phyloP scores from a whole-genome alignment of 2,113 vertebrate species.

The Phasianus colchicus region DNA sequence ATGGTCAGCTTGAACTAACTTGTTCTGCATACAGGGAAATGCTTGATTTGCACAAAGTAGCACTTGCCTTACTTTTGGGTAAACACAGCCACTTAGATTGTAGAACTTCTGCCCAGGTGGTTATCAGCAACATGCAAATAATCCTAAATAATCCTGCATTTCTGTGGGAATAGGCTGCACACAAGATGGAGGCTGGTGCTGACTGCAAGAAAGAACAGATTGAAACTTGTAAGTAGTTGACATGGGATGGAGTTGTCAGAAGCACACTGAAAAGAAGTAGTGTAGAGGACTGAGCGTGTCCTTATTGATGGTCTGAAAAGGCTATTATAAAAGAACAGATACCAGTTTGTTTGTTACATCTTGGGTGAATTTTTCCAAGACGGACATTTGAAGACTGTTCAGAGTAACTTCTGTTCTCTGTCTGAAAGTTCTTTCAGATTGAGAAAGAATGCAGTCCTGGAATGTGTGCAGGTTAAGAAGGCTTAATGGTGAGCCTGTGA shows the following conservation, averaged over 20 bases:
- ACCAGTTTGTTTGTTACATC: background rate
- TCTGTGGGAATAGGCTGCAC: background rate
- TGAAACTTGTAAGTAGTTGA: background rate
- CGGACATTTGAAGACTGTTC: background rate
- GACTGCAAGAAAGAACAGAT: background rate
- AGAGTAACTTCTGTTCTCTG: conserved; percentile 14
- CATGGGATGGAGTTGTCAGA: background rate
- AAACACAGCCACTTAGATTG: no score
- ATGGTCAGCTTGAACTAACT: background rate
- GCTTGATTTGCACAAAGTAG: background rate
- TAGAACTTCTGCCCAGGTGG: background rate
- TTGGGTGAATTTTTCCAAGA: background rate
- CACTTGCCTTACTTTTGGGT: background rate
- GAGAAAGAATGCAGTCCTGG: background rate
- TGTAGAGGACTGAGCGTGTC: background rate
- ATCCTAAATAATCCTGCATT: background rate
- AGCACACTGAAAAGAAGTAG: background rate
- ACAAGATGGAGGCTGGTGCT: background rate
- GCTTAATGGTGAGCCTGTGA: background rate
- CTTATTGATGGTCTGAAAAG: conserved; percentile 1
- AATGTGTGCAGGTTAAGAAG: background rate
- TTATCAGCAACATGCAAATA: background rate
- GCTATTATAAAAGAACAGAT: background rate
- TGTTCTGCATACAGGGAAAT: background rate
- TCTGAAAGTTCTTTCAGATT: background rate